phyloP scores from a whole-genome alignment of 2,888 invertebrate genomes.

The Drosophila ezoana region DNA sequence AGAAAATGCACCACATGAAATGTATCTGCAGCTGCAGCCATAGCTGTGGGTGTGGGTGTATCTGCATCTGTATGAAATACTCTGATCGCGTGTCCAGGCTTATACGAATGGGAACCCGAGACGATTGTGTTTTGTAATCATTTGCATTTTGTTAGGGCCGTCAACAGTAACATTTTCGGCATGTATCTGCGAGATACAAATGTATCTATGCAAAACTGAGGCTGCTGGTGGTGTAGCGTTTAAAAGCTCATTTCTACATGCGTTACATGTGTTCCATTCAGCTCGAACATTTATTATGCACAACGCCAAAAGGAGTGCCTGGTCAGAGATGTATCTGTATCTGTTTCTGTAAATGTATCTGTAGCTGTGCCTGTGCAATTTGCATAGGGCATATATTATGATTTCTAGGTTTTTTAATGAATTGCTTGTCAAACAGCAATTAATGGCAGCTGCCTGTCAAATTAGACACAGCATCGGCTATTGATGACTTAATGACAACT shows the following conservation, averaged over 20 bases:
- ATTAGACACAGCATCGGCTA: slow-evolving; percentile 53
- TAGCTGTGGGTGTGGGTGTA: not conserved
- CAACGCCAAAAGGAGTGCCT: slow-evolving; percentile 53
- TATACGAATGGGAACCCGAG: slow-evolving; percentile 41
- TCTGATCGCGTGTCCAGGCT: slow-evolving; percentile 43
- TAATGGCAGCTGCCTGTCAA: slow-evolving; percentile 70
- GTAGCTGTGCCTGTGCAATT: slow-evolving; percentile 40
- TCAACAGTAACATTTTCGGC: slow-evolving; percentile 42
- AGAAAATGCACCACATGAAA: slow-evolving; percentile 25
- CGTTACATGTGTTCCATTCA: slow-evolving; percentile 70
- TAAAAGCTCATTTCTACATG: slow-evolving; percentile 73
- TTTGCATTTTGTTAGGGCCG: slow-evolving; percentile 63
- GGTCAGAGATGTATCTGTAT: not conserved
- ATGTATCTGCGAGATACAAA: slow-evolving; percentile 22
- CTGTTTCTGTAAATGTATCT: slow-evolving; percentile 7
- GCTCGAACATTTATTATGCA: slow-evolving; percentile 69
- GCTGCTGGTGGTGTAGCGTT: slow-evolving; percentile 47
- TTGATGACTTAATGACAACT: slow-evolving; percentile 77
- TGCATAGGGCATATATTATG: slow-evolving; percentile 56
- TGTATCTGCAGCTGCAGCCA: slow-evolving; percentile 2
- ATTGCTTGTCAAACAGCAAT: slow-evolving; percentile 72
- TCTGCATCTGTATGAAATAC: slow-evolving; percentile 26
- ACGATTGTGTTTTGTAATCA: slow-evolving; percentile 56
- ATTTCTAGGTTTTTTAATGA: slow-evolving; percentile 49
- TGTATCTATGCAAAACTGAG: slow-evolving; percentile 56